A percentile compares a stretch with the other conserved stretches of the same genome.
These are phyloP conservation scores for Caenorhabditis sinica DNA, from an alignment of 2,888 invertebrate species.

Conservation along the genomic window DNA sequence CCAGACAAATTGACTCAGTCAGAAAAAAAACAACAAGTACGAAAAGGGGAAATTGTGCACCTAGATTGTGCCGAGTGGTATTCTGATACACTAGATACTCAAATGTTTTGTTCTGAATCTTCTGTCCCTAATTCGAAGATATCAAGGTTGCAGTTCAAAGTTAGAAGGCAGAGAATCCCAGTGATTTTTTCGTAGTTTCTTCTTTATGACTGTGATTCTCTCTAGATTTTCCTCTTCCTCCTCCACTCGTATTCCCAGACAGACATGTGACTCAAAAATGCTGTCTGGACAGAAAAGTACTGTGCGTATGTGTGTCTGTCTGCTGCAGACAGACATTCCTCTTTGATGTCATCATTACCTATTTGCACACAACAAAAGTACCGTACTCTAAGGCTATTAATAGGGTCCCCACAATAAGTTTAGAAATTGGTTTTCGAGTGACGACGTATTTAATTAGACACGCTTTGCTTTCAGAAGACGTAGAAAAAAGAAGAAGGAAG, in stretches of 20 bases:
- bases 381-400: slow-evolving; percentile 16
- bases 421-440: neutral
- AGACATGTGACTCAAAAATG: slow-evolving; percentile 58
- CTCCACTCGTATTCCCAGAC: slow-evolving; percentile 30
- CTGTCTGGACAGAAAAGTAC: slow-evolving; percentile 22
- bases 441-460: slow-evolving; percentile 36
- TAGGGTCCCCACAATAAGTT: neutral
- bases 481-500: neutral
- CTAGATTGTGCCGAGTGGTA: too few species aligned
- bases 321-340: slow-evolving; percentile 20
- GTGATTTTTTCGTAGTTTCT: slow-evolving; percentile 10
- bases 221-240: slow-evolving; percentile 3
- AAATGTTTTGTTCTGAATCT: too few species aligned
- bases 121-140: too few species aligned
- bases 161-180: slow-evolving; percentile 3
- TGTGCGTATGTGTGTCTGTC: slow-evolving; percentile 4
- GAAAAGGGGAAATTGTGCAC: neutral
- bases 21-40: neutral
- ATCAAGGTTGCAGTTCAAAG: too few species aligned
- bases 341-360: slow-evolving; percentile 46
- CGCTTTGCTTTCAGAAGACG: neutral
- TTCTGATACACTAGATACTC: too few species aligned
- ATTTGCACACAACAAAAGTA: slow-evolving; percentile 29
- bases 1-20: slow-evolving; percentile 23
- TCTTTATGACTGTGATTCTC: neutral